Conservation (phyloP, 30 jellyfish, hydroid and myxozoan species). For the Aurelia sp. region DNA sequence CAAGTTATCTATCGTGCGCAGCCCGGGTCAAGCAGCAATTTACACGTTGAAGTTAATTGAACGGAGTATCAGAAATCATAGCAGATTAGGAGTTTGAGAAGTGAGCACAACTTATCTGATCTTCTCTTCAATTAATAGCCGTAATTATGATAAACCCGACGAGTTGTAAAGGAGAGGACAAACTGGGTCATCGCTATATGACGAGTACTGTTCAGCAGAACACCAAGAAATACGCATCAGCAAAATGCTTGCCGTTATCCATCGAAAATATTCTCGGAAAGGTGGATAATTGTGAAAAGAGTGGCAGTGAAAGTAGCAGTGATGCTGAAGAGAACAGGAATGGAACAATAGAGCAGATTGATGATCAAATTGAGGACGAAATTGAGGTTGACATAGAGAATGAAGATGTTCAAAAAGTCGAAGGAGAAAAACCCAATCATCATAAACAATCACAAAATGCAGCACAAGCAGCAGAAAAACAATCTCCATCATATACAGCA, state of each 20-base stretch:
- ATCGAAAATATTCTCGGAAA: conserved; percentile 78
- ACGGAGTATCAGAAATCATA: not conserved
- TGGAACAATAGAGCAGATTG: not conserved
- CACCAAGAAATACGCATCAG: conserved; percentile 21
- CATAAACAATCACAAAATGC: conserved; percentile 27
- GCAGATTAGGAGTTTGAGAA: conserved; percentile 1
- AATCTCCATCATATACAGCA: conserved; percentile 96
- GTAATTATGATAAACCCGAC: conserved; percentile 40
- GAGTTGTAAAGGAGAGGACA: conserved; percentile 33
- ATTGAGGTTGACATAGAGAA: conserved; percentile 61
- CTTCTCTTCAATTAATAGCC: conserved; percentile 21
- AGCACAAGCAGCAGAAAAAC: conserved; percentile 49
- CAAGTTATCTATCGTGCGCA: conserved; percentile 42
- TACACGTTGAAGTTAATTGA: not conserved
- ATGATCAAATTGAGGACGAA: conserved; percentile 14
- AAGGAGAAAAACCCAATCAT: not conserved
- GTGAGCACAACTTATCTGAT: conserved; percentile 44
- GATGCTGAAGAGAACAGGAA: conserved; percentile 13
- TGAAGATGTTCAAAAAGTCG: conserved; percentile 28
- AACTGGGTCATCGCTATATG: conserved; percentile 65
- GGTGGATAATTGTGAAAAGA: conserved; percentile 28
- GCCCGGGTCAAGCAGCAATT: conserved; percentile 48
- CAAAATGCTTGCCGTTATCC: conserved; percentile 71
- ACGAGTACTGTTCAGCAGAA: conserved; percentile 51
- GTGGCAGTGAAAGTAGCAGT: conserved; percentile 12